These are phyloP conservation scores for Athripsodes cinereus DNA, from an alignment of 2,888 invertebrate species.

Conservation along the genomic window DNA sequence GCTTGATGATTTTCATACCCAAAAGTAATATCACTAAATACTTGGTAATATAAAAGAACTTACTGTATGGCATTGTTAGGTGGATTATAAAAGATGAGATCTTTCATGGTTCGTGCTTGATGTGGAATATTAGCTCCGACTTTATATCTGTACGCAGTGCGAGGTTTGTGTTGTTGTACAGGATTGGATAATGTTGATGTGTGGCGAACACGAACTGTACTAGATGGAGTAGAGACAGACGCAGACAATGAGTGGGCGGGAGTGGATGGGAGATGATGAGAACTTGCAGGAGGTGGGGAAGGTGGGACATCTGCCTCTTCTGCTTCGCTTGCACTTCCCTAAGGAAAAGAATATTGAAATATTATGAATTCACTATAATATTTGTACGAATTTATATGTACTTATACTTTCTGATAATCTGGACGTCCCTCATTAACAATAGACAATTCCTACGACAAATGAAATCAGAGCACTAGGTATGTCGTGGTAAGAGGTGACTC, in stretches of 20 bases:
- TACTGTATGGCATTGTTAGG: slow-evolving; percentile 66
- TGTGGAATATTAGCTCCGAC: slow-evolving; percentile 46
- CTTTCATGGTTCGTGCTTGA: slow-evolving; percentile 80
- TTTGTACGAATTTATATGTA: too few species aligned
- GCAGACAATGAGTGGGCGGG: slow-evolving; percentile 31
- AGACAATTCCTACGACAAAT: too few species aligned
- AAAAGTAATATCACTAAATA: too few species aligned
- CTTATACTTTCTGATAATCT: too few species aligned
- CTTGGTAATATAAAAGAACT: too few species aligned
- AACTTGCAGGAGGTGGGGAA: neutral
- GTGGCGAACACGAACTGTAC: slow-evolving; percentile 85
- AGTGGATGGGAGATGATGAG: neutral
- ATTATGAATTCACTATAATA: too few species aligned
- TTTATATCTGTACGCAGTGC: slow-evolving; percentile 38
- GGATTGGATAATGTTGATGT: slow-evolving; percentile 47
- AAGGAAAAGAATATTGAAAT: too few species aligned
- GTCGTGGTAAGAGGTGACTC: too few species aligned
- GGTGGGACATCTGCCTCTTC: slow-evolving; percentile 52
- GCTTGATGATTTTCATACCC: too few species aligned
- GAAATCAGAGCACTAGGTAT: too few species aligned
- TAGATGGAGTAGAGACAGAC: slow-evolving; percentile 72
- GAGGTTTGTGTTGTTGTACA: neutral
- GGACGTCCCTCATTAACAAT: too few species aligned
- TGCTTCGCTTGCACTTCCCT: slow-evolving; percentile 62
- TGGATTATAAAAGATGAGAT: slow-evolving; percentile 89